These are phyloP conservation scores for Carterocephalus palaemon DNA, from an alignment of 2,888 invertebrate genomes.

Conservation along the genomic window DNA sequence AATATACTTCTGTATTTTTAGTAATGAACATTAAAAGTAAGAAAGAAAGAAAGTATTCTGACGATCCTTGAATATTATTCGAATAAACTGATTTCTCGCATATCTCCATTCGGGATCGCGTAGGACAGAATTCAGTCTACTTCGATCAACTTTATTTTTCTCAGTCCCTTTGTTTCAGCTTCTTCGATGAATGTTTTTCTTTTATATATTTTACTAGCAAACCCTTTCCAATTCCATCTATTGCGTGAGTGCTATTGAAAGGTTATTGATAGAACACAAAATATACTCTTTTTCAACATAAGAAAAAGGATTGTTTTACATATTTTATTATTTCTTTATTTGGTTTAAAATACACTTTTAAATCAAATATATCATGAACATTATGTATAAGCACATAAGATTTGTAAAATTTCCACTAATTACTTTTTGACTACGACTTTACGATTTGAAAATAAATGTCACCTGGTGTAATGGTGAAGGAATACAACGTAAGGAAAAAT, in stretches of 20 bases:
- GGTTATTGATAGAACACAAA: conserved; percentile 5
- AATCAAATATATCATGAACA: too few species aligned
- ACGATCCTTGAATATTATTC: conserved; percentile 4
- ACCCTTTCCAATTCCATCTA: conserved; percentile 1
- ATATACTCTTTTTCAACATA: too few species aligned
- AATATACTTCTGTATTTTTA: too few species aligned
- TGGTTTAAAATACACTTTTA: too few species aligned
- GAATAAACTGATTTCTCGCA: conserved; percentile 3
- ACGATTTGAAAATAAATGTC: too few species aligned
- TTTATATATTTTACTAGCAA: conserved; percentile 10
- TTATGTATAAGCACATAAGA: too few species aligned
- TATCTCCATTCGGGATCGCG: conserved; percentile 1
- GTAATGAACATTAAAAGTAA: background rate
- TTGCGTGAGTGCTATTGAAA: background rate
- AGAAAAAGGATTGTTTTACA: too few species aligned
- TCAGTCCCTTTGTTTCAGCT: conserved; percentile 10
- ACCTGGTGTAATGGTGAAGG: too few species aligned
- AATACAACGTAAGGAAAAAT: too few species aligned
- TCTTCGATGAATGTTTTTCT: conserved; percentile 4
- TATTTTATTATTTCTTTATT: too few species aligned
- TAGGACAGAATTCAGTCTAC: background rate
- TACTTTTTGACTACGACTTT: too few species aligned
- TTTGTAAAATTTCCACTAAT: too few species aligned
- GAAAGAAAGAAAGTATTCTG: background rate
- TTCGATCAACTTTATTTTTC: conserved; percentile 19